Conservation (phyloP, 2,797 vertebrate genomes). For the Taeniopygia guttata region DNA sequence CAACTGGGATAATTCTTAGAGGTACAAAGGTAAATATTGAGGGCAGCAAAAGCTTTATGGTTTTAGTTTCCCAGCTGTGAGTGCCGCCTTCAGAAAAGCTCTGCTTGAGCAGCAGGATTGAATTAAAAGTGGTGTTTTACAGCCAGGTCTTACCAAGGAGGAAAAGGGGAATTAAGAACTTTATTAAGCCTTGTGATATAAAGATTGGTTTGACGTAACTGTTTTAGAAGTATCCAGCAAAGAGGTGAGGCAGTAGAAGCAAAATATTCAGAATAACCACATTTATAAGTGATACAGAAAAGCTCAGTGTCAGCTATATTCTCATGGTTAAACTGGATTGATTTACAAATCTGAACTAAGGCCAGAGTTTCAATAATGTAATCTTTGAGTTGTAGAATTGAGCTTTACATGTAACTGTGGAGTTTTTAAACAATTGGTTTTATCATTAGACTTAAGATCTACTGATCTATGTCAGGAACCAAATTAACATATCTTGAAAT, state of each 20-base stretch:
- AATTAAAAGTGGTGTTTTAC: neutral
- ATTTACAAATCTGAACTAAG: neutral
- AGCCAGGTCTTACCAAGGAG: neutral
- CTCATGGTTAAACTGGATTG: neutral
- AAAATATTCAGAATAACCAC: neutral
- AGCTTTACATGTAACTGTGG: neutral
- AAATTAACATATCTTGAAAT: slow-evolving; percentile 31
- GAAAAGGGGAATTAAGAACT: neutral
- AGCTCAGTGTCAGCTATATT: neutral
- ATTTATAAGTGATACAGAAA: neutral
- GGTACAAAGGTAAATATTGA: neutral
- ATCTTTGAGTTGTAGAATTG: neutral
- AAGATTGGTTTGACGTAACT: neutral
- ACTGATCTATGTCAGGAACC: neutral
- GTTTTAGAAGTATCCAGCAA: neutral
- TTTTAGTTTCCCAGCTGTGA: neutral
- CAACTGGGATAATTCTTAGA: neutral
- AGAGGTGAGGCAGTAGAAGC: neutral
- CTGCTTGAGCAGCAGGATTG: neutral
- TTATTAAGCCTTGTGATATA: neutral
- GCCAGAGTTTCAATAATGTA: neutral
- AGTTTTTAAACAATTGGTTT: neutral
- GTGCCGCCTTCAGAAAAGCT: neutral
- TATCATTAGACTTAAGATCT: neutral
- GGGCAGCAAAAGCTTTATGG: neutral